Evolutionary conservation across 1,140 invertebrate genomes (phyloP), one percentile per base, ranked within the genome.

Genomic region (Aphis gossypii): DNA sequence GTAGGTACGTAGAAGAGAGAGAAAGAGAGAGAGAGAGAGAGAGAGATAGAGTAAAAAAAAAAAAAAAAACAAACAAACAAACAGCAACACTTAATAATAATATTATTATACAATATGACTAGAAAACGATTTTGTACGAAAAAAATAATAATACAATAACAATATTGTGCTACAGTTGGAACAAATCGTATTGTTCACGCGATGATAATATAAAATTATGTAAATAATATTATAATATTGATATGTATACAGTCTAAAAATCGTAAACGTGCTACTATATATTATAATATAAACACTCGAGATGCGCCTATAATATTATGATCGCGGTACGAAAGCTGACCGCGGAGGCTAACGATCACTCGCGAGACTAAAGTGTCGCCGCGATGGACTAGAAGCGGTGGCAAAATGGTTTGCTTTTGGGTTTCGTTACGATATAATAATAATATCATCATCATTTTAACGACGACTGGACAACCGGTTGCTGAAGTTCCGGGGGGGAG

Each of bases 21-120:
- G 5, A 60, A 3, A 60, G 25, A 68, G 9, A 76, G n/a, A 76
- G 30, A 76, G 14, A 76, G 14, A 76, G 4, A 76, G 60, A 68
- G 30, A n/a, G 14, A 68, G 30, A 68, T 3, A n/a, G 5, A 68
- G 14, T 35, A 14, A n/a, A 18, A n/a, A n/a, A n/a, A 76, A 76
- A 68, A 30, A 30, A 68, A 60, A 1, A 38, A 38, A 38, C 38
- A 38, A 41, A 41, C 46, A 30, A 68, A 68, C 60, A 68, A 76
- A 76, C 60, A n/a, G n/a, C 60, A 76, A 76, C 60, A 76, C 60
- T n/a, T 76, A 76, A n/a, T n/a, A 68, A 68, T 68, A n/a, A 76
- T 76, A 76, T 6, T 76, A 76, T 76, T n/a, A 76, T 76, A n/a
- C 60, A n/a, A 76, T 76, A 76, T 76, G 60, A 76, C 60, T 76